Conservation (phyloP, 1,140 invertebrate genomes). For the Pomacea maculata region DNA sequence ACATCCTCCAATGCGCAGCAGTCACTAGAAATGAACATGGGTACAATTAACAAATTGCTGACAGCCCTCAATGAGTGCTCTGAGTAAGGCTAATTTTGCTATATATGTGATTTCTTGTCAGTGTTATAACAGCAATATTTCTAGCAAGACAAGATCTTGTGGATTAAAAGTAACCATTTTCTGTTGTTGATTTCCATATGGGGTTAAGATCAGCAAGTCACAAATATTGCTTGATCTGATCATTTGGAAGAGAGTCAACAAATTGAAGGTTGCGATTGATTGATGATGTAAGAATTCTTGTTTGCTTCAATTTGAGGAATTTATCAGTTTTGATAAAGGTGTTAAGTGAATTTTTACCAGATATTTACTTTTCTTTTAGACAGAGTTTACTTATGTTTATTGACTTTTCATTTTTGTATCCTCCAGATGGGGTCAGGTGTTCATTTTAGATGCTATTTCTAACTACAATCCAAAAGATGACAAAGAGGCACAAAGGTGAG, state of each 20-base stretch:
- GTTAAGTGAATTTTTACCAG: not conserved
- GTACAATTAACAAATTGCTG: constrained; percentile 97
- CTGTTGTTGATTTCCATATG: too few species aligned
- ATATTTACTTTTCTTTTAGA: not conserved
- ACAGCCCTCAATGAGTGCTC: constrained; percentile 99
- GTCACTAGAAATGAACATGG: constrained; percentile 95
- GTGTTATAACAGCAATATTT: too few species aligned
- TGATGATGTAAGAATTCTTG: too few species aligned
- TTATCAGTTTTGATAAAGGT: not conserved
- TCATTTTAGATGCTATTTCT: constrained; percentile 97
- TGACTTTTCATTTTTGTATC: not conserved
- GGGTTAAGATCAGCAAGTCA: too few species aligned
- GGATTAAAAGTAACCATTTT: too few species aligned
- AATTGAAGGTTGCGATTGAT: too few species aligned
- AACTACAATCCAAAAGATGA: constrained; percentile 98
- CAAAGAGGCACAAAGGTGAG: constrained; percentile 92
- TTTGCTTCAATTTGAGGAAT: too few species aligned
- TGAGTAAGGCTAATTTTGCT: constrained; percentile 70
- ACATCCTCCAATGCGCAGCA: constrained; percentile 91
- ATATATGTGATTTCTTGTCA: not conserved
- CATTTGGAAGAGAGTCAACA: too few species aligned
- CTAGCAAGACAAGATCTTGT: too few species aligned
- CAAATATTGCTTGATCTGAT: too few species aligned
- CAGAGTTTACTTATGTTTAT: not conserved
- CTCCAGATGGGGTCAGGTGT: constrained; percentile 90